Conservation (phyloP, 23 tunicate species). For the Styela clava region DNA sequence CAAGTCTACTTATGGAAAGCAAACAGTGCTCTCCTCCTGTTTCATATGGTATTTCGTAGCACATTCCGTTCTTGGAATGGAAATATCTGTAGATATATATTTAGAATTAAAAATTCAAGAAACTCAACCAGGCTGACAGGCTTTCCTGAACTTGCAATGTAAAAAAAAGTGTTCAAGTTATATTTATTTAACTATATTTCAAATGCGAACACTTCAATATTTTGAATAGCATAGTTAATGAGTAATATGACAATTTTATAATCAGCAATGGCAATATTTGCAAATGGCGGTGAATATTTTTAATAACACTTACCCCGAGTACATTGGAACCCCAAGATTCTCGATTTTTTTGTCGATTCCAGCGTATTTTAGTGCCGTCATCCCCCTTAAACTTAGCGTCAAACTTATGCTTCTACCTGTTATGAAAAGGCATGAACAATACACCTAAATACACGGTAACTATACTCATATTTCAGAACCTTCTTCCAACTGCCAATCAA, state of each 20-base stretch:
- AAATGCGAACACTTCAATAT: no score
- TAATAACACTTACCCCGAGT: constrained; percentile 65
- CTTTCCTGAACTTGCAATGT: no score
- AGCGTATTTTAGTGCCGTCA: constrained; percentile 39
- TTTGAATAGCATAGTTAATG: no score
- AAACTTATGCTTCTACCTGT: constrained; percentile 59
- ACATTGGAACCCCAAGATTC: constrained; percentile 42
- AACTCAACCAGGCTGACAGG: no score
- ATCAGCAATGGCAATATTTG: no score
- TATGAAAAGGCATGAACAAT: no score
- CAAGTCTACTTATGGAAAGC: neutral
- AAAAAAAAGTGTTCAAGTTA: no score
- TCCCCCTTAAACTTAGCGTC: constrained; percentile 64
- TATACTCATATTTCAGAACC: no score
- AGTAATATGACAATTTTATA: no score
- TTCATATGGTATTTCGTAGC: constrained; percentile 75
- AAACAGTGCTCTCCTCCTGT: constrained; percentile 46
- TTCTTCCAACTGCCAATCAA: neutral
- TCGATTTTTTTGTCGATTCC: constrained; percentile 30
- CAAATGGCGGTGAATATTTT: constrained; percentile 62
- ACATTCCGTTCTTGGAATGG: constrained; percentile 49
- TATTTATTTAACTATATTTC: no score
- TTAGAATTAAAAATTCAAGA: no score
- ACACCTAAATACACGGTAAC: no score
- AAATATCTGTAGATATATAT: constrained; percentile 33